Evolutionary conservation across 2,888 invertebrate species (phyloP).

Genomic region (Stenodera caucasica): DNA sequence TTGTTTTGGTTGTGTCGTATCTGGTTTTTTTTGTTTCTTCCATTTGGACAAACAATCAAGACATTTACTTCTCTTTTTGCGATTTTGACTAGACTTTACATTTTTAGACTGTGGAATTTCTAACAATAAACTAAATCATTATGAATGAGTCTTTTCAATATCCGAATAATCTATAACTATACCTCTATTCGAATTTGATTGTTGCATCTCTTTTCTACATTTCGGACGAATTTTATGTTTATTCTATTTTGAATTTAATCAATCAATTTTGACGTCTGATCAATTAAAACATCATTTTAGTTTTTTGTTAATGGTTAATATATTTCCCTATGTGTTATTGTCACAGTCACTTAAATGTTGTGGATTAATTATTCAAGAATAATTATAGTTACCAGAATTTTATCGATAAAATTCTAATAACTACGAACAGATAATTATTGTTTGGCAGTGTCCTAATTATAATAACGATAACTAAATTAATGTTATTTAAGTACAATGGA

Average conservation of each 20-base stretch:
- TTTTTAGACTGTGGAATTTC: too few relatives aligned
- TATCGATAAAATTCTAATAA: neutral
- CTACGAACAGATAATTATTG: neutral
- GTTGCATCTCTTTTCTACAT: neutral
- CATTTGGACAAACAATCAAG: neutral
- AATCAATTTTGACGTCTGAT: neutral
- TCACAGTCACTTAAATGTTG: conserved; percentile 52
- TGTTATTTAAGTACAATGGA: too few relatives aligned
- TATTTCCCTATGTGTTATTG: conserved; percentile 53
- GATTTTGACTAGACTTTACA: neutral
- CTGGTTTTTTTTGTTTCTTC: neutral
- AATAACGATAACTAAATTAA: neutral
- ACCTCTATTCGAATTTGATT: too few relatives aligned
- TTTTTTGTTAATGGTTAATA: conserved; percentile 32
- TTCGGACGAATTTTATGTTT: neutral
- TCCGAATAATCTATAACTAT: too few relatives aligned
- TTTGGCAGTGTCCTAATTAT: neutral
- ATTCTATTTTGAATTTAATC: neutral
- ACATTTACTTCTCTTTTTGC: neutral
- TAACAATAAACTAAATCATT: too few relatives aligned
- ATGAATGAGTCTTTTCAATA: too few relatives aligned
- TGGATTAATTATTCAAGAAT: conserved; percentile 30
- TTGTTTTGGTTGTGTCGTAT: neutral
- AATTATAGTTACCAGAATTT: neutral
- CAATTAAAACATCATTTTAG: neutral